Conservation (phyloP, 2,113 vertebrate species). For the Herpetotheres cachinnans region DNA sequence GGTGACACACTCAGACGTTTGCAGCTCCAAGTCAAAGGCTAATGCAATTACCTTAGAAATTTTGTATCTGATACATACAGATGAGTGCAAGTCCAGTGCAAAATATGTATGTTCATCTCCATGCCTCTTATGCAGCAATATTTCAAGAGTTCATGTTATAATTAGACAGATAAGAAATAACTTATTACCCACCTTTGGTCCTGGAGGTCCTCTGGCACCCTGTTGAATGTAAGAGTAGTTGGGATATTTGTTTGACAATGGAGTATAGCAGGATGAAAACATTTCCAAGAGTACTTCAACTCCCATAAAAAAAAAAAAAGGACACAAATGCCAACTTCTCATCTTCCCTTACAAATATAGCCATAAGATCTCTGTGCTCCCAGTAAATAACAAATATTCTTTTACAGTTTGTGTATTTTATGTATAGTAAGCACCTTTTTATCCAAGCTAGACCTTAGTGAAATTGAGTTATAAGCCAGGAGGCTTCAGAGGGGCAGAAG, state of each 20-base stretch:
- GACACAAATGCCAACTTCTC: neutral
- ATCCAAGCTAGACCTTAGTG: neutral
- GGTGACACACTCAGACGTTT: neutral
- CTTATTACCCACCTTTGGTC: conserved; percentile 78
- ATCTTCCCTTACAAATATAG: neutral
- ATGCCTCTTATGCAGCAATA: neutral
- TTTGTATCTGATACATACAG: neutral
- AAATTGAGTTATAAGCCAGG: neutral
- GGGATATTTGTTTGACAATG: neutral
- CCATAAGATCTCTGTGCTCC: neutral
- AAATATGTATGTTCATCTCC: neutral
- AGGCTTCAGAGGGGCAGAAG: neutral
- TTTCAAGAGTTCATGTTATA: neutral
- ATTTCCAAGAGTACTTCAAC: neutral
- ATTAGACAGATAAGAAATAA: neutral
- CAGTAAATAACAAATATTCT: neutral
- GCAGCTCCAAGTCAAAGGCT: neutral
- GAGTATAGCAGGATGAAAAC: neutral
- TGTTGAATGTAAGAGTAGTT: conserved; percentile 37
- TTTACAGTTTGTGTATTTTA: neutral
- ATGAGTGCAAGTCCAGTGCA: neutral
- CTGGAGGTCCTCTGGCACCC: conserved; percentile 82
- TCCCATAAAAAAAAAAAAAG: neutral
- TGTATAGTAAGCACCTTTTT: neutral
- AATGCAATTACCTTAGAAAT: neutral